Conservation (phyloP, 2,797 vertebrate species). For the Sandelia bainsii region DNA sequence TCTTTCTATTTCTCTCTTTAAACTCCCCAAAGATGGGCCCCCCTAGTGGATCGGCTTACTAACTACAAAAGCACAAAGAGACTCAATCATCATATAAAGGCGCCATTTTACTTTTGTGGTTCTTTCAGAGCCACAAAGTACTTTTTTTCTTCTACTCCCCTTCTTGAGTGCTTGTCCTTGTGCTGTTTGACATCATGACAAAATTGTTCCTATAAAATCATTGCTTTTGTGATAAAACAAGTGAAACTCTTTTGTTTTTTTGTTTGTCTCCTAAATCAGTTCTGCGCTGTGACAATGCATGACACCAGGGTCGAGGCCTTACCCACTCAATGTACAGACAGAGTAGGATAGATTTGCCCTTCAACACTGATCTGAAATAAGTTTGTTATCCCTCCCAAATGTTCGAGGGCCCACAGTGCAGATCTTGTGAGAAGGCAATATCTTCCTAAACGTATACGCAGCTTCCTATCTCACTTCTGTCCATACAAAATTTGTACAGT, state of each 20-base stretch:
- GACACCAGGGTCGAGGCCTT: slow-evolving; percentile 86
- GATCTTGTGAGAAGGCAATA: slow-evolving; percentile 52
- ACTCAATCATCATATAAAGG: slow-evolving; percentile 78
- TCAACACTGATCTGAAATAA: slow-evolving; percentile 61
- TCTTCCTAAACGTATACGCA: slow-evolving; percentile 61
- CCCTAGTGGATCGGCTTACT: slow-evolving; percentile 81
- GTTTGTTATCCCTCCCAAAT: slow-evolving; percentile 46
- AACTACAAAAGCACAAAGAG: slow-evolving; percentile 84
- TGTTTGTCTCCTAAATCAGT: slow-evolving; percentile 69
- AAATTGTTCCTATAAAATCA: slow-evolving; percentile 64
- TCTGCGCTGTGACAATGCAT: slow-evolving; percentile 87
- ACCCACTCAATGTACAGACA: slow-evolving; percentile 74
- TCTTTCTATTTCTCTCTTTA: slow-evolving; percentile 67
- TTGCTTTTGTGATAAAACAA: slow-evolving; percentile 60
- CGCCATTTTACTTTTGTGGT: slow-evolving; percentile 57
- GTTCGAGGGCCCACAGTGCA: slow-evolving; percentile 33
- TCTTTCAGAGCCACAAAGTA: slow-evolving; percentile 47
- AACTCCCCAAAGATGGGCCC: slow-evolving; percentile 82
- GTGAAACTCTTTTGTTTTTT: slow-evolving; percentile 45
- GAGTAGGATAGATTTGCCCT: slow-evolving; percentile 56
- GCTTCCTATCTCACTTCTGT: slow-evolving; percentile 70
- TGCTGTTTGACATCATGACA: slow-evolving; percentile 68
- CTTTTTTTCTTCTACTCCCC: slow-evolving; percentile 30
- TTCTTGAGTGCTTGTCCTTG: slow-evolving; percentile 67
- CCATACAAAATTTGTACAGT: slow-evolving; percentile 68